These are phyloP conservation scores for Chauna torquata DNA, from an alignment of 2,113 vertebrate genomes.

Conservation along the genomic window DNA sequence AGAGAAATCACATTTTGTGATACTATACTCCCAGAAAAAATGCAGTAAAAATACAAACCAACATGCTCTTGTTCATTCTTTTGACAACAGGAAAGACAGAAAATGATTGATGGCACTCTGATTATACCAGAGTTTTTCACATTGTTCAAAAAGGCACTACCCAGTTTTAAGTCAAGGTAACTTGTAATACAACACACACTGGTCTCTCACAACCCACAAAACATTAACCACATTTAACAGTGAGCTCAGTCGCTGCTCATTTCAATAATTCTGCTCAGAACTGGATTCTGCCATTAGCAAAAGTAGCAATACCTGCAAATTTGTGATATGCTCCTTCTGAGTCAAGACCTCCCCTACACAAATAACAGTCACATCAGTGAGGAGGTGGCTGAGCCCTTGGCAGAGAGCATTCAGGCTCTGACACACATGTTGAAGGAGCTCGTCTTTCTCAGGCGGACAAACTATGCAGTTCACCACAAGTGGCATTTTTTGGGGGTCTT, in stretches of 20 bases:
- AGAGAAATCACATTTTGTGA: not conserved
- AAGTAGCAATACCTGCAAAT: not conserved
- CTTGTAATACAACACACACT: not conserved
- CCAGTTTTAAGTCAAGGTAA: not conserved
- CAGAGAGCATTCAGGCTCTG: not conserved
- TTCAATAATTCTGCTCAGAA: not conserved
- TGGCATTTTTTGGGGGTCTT: not conserved
- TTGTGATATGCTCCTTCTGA: not conserved
- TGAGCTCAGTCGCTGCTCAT: not conserved
- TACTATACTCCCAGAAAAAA: not conserved
- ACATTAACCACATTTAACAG: not conserved
- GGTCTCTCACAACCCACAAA: not conserved
- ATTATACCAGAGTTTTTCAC: not conserved
- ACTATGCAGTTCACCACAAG: not conserved
- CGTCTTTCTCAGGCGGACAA: not conserved
- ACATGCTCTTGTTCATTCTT: not conserved
- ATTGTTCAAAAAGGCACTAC: conserved; percentile 6
- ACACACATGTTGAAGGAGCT: not conserved
- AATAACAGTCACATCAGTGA: rapidly evolving
- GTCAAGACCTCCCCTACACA: not conserved
- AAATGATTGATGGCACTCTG: not conserved
- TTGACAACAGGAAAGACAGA: not conserved
- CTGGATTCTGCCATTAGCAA: not conserved
- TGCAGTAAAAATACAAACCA: not conserved
- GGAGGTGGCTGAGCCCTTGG: not conserved